Base-by-base conservation (phyloP, 2,113 vertebrate genomes). In the Callionymus lyra region DNA sequence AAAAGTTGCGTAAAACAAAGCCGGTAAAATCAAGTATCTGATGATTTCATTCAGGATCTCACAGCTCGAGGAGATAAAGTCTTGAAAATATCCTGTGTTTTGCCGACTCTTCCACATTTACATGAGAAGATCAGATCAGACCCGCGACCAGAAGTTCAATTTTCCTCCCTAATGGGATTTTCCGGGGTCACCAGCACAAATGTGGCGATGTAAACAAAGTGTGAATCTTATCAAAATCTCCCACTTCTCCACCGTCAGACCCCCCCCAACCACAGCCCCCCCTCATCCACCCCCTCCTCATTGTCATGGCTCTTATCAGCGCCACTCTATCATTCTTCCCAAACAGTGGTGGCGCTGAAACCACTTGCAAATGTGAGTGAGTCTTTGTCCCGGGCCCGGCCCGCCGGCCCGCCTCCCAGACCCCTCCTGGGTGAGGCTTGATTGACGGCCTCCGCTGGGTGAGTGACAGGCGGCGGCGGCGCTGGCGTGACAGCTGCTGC, bases 301-400 rank as follows among this genome's bases (percentile, higher is more conserved):
- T 82, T 78, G 78, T 82, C 78, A 74, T 76, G 54, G 49, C 68
- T 70, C 72, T 85, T 85, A 86, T 86, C 86, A 82, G 78, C 33
- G n/a, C 63, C 74, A 84, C 81, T 86, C 76, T 72, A 81, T 86
- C 84, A 83, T 78, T 85, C 77, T 78, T 70, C 74, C 66, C 70
- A 70, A 79, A 71, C 50, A 73, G 66, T 68, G 39, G 59, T 54
- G 75, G 68, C 66, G 50, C 71, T 79, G 61, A 74, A 74, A 79
- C 66, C 70, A 67, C 77, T 81, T 77, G 74, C 79, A 82, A 84
- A 80, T 85, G 70, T 78, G 55, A 81, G 76, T 73, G 70, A 66
- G 79, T 75, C 82, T 86, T 85, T 85, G 82, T 85, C 72, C 65
- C 50, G 60, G 66, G 68, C 63, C 21, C 21, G 32, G 65, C 70